Base-by-base conservation (phyloP, 2,888 invertebrate species). In the Nebria brevicollis region DNA sequence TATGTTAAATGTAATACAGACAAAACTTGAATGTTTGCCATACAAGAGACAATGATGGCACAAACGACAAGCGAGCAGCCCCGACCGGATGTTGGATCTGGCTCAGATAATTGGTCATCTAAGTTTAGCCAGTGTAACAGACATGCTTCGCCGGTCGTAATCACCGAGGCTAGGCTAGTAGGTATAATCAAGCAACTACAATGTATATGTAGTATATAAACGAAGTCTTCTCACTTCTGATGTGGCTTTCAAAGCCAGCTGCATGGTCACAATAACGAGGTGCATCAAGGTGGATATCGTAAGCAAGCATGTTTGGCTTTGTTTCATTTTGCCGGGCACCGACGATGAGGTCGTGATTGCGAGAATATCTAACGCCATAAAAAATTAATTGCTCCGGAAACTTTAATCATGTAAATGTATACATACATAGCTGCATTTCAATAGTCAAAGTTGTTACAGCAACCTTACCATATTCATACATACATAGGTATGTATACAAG, bases 41-140 rank as follows among this genome's bases (percentile, higher is more conserved):
- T 8, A 73, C 73, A 41, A 41, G 73, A 41, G 41, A 41, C 20
- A 3, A 13, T 70, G 26, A 26, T 34, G 72, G 26, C 26, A 66
- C 66, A 66, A 15, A 66, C 66, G 15, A 66, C 15, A 66, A 66
- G 66, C 15, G 6, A 66, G 20, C 41, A 41, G 10, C 34, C 41
- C 10, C 54, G 66, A 78, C 74, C 75, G 77, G 77, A 77, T 77
- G 77, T 68, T 64, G 65, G 72, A 75, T 75, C 80, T 75, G 13
- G 64, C 65, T 41, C 72, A 77, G 77, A 72, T 80, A 80, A 80
- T 80, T 80, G 80, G 80, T 80, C 80, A 80, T 80, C 75, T 75
- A 80, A 80, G 80, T 80, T 80, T 54, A 68, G 75, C 26, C 43
- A 75, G 43, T 75, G 80, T 80, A 72, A 65, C 72, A 72, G 77